These are phyloP conservation scores for Ficedula albicollis DNA, from an alignment of 2,797 vertebrate genomes.

Conservation along the genomic window DNA sequence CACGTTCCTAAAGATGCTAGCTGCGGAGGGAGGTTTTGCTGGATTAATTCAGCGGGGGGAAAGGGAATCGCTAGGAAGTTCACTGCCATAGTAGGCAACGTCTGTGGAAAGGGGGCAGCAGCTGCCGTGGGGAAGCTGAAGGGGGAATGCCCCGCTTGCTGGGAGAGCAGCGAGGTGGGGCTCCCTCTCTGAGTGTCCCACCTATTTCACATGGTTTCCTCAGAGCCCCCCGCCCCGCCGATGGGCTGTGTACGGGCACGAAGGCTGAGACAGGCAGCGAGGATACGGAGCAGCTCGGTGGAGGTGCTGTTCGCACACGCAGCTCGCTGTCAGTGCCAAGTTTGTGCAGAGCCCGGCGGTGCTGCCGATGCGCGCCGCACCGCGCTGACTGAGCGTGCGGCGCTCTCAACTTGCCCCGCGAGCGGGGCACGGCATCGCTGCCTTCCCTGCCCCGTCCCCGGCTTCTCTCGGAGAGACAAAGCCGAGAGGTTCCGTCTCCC, in stretches of 20 bases:
- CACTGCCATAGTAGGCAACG: neutral
- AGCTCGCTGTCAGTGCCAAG: neutral
- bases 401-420: neutral
- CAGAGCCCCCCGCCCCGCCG: neutral
- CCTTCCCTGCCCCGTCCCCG: neutral
- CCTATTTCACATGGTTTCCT: neutral
- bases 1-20: conserved; percentile 43
- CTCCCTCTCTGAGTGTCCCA: neutral
- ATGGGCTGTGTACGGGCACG: neutral
- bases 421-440: neutral
- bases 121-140: neutral
- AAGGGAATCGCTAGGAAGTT: neutral
- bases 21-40: conserved; percentile 31
- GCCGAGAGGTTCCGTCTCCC: neutral
- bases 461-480: neutral
- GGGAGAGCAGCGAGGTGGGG: neutral
- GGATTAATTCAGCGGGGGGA: neutral
- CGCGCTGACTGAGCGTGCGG: neutral
- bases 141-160: neutral
- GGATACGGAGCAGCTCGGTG: neutral
- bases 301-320: neutral
- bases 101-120: neutral
- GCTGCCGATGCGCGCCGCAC: too few relatives aligned
- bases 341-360: neutral
- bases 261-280: neutral